These are phyloP conservation scores for Callocephalon fimbriatum DNA, from an alignment of 2,113 vertebrate genomes.

Conservation along the genomic window DNA sequence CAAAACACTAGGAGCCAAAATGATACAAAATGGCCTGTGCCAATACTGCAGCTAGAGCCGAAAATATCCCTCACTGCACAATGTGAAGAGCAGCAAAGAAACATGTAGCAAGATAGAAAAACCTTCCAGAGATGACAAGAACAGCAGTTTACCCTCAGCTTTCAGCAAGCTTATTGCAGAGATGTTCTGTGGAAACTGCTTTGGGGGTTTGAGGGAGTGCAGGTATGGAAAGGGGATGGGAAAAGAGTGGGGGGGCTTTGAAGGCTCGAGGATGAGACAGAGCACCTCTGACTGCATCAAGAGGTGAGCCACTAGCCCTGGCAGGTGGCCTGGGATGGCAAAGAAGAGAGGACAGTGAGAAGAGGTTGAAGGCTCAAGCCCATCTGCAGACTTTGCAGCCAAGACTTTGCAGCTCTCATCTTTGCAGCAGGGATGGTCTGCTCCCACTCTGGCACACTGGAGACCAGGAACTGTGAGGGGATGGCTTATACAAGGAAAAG, in stretches of 20 bases:
- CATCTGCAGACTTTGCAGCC: too few relatives aligned
- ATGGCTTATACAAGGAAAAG: not conserved
- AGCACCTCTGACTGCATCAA: not conserved
- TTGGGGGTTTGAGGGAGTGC: not conserved
- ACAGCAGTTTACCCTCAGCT: not conserved
- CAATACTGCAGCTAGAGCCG: not conserved
- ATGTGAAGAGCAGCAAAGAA: not conserved
- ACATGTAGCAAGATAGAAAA: not conserved
- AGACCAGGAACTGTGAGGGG: not conserved
- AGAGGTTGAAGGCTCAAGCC: not conserved
- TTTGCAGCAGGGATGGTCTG: not conserved
- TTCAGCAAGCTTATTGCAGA: not conserved
- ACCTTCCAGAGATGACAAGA: not conserved
- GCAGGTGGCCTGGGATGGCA: not conserved
- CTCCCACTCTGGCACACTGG: rapidly evolving
- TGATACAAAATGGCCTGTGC: not conserved
- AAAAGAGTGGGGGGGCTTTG: not conserved
- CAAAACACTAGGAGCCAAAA: not conserved
- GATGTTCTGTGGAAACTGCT: not conserved
- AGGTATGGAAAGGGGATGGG: too few relatives aligned
- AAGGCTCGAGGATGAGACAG: not conserved
- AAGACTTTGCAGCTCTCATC: not conserved
- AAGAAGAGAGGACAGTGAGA: not conserved
- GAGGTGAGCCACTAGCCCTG: not conserved
- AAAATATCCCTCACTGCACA: too few relatives aligned